Evolutionary conservation across 2,888 invertebrate genomes (phyloP).

Genomic region (Tetragnatha montana): DNA sequence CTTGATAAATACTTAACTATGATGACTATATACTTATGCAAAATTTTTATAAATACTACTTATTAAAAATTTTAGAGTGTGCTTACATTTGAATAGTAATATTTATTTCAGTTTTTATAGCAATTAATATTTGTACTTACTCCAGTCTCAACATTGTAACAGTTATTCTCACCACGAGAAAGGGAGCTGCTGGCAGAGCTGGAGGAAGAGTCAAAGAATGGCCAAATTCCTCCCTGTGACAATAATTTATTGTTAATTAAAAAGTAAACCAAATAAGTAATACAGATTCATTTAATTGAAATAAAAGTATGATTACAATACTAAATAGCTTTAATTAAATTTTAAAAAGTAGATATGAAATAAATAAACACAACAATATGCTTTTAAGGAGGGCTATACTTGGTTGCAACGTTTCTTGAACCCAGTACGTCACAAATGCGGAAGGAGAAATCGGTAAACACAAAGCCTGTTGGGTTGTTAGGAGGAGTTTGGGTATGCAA

Average conservation of each 20-base stretch:
- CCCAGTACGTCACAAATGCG: too few species aligned
- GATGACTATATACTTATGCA: too few species aligned
- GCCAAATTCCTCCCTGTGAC: slow-evolving; percentile 61
- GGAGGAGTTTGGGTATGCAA: too few species aligned
- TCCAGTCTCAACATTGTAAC: slow-evolving; percentile 67
- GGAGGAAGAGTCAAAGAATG: slow-evolving; percentile 62
- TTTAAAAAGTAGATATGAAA: neutral
- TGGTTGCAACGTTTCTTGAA: too few species aligned
- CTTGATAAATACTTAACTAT: too few species aligned
- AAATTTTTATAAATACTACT: neutral
- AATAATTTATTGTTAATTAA: slow-evolving; percentile 2
- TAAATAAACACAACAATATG: too few species aligned
- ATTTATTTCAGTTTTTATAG: neutral
- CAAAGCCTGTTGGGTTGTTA: too few species aligned
- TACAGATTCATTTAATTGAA: too few species aligned
- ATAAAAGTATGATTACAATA: too few species aligned
- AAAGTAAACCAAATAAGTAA: neutral
- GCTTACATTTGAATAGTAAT: neutral
- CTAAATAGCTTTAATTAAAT: neutral
- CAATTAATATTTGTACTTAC: slow-evolving; percentile 10
- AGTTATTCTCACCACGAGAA: slow-evolving; percentile 52
- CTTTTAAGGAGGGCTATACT: too few species aligned
- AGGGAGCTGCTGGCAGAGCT: slow-evolving; percentile 68
- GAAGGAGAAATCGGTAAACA: too few species aligned
- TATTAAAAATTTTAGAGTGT: neutral